These are phyloP conservation scores for Ectropis grisescens DNA, from an alignment of 1,140 invertebrate species.

Conservation along the genomic window DNA sequence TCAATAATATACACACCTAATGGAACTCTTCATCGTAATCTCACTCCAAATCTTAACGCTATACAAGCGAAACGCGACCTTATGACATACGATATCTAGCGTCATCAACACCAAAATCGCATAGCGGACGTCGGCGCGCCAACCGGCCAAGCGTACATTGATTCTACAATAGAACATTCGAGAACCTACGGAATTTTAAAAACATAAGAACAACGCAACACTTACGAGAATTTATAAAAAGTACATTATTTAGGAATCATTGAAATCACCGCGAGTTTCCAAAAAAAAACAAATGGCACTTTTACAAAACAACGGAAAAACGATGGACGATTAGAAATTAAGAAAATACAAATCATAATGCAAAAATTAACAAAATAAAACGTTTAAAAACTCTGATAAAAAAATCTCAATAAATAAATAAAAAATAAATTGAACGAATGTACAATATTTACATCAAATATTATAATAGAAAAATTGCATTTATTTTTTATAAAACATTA, in stretches of 20 bases:
- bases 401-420: slow-evolving; percentile 62
- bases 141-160: slow-evolving; percentile 55
- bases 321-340: slow-evolving; percentile 21
- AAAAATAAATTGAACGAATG: slow-evolving; percentile 41
- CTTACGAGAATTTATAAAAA: no score
- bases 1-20: no score
- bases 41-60: no score
- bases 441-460: slow-evolving; percentile 67
- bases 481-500: slow-evolving; percentile 32
- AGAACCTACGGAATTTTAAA: slow-evolving; percentile 44
- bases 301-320: slow-evolving; percentile 18
- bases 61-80: slow-evolving; percentile 9
- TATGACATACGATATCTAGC: slow-evolving; percentile 7
- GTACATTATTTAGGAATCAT: slow-evolving; percentile 34
- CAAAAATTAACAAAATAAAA: slow-evolving; percentile 46
- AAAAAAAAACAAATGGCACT: slow-evolving; percentile 42
- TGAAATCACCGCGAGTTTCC: slow-evolving; percentile 28
- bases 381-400: slow-evolving; percentile 43
- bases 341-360: no score
- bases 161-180: slow-evolving; percentile 62
- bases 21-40: no score
- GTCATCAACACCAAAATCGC: slow-evolving; percentile 7
- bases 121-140: slow-evolving; percentile 19
- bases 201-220: no score
- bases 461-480: slow-evolving; percentile 54